These are phyloP conservation scores for Eupithecia exiguata DNA, from an alignment of 2,888 invertebrate species.

Conservation along the genomic window DNA sequence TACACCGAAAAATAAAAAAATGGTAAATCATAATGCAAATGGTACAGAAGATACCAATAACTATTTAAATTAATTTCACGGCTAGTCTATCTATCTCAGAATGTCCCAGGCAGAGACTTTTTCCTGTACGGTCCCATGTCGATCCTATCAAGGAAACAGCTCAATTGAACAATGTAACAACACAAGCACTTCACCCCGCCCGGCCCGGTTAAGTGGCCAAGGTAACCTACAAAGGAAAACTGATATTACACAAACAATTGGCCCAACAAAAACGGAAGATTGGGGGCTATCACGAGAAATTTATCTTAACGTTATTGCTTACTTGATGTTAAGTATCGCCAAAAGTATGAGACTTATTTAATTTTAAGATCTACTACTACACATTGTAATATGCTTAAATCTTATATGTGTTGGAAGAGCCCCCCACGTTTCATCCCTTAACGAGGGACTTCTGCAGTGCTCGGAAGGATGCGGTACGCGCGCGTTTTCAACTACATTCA, in stretches of 20 bases:
- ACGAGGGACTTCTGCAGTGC: too few relatives aligned
- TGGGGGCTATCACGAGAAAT: neutral
- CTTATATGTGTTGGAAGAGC: too few relatives aligned
- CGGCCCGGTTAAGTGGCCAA: constrained; percentile 3
- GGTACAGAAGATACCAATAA: neutral
- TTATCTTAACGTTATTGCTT: neutral
- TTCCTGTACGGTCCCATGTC: neutral
- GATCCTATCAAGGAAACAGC: constrained; percentile 4
- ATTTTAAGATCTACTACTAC: too few relatives aligned
- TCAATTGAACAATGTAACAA: neutral
- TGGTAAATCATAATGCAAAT: neutral
- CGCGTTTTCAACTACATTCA: too few relatives aligned
- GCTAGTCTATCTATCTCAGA: neutral
- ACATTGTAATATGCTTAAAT: too few relatives aligned
- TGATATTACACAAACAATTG: constrained; percentile 27
- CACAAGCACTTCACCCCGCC: neutral
- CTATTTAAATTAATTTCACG: neutral
- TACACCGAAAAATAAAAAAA: neutral
- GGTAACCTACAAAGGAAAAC: constrained; percentile 17
- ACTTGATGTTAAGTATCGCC: neutral
- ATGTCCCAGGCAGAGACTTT: neutral
- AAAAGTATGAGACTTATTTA: neutral
- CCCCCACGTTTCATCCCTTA: too few relatives aligned
- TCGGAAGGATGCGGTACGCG: too few relatives aligned
- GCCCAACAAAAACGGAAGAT: constrained; percentile 21